phyloP scores from a whole-genome alignment of 2,113 vertebrate species.

The Alethe castanea region DNA sequence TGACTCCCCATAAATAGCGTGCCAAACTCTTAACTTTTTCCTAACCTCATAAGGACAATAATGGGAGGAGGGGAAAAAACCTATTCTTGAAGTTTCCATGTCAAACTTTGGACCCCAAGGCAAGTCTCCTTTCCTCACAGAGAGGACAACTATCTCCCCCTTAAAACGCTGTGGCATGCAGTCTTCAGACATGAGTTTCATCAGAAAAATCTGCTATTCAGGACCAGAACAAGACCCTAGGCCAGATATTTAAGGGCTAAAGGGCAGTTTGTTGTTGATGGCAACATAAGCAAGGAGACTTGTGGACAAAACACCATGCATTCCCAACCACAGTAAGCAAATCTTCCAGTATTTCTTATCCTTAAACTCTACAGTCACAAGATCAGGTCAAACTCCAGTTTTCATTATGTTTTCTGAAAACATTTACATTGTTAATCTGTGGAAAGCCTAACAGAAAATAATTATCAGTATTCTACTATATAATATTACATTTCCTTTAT shows the following conservation, averaged over 20 bases:
- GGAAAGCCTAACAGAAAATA: neutral
- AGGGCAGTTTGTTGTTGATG: neutral
- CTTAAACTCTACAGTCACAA: neutral
- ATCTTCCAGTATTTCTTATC: neutral
- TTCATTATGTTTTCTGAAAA: neutral
- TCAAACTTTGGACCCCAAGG: neutral
- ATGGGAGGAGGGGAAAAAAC: rapidly evolving
- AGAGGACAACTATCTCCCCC: neutral
- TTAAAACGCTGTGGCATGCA: neutral
- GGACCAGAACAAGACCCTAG: neutral
- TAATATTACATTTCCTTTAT: neutral
- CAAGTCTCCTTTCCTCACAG: neutral
- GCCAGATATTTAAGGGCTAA: neutral
- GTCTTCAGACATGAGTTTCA: rapidly evolving
- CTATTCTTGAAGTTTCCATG: neutral
- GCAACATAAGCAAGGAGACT: neutral
- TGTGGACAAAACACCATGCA: neutral
- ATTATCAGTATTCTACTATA: neutral
- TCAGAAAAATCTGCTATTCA: neutral
- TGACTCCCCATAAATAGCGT: neutral
- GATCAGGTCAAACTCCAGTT: neutral
- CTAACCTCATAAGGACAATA: neutral
- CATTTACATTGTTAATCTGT: neutral
- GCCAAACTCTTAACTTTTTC: neutral
- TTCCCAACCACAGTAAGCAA: neutral